Evolutionary conservation across 2,888 invertebrate species (phyloP).

Genomic region (Drosophila siamana): DNA sequence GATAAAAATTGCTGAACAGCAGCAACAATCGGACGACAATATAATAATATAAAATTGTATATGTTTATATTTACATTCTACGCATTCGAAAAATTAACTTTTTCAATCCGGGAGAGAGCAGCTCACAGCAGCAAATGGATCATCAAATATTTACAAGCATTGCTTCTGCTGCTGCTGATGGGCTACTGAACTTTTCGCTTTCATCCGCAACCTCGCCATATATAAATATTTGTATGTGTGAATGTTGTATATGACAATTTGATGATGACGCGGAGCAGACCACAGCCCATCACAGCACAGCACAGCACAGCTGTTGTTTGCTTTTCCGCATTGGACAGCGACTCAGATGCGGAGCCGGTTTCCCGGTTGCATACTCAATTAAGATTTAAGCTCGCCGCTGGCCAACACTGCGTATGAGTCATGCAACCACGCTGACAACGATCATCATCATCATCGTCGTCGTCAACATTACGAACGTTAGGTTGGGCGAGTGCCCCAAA

Average conservation of each 20-base stretch:
- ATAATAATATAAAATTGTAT: constrained; percentile 22
- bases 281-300: not conserved
- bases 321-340: constrained; percentile 60
- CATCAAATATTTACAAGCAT: constrained; percentile 40
- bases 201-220: constrained; percentile 26
- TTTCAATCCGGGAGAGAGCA: constrained; percentile 1
- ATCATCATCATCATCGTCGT: constrained; percentile 3
- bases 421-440: constrained; percentile 11
- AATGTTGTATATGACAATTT: constrained; percentile 39
- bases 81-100: constrained; percentile 54
- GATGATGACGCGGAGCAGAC: constrained; percentile 34
- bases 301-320: constrained; percentile 47
- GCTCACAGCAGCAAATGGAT: constrained; percentile 3
- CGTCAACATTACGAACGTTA: not conserved
- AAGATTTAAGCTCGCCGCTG: constrained; percentile 28
- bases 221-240: not conserved
- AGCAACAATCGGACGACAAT: constrained; percentile 19
- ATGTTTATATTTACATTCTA: constrained; percentile 41
- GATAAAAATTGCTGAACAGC: constrained; percentile 32
- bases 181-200: constrained; percentile 77
- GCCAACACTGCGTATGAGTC: constrained; percentile 36
- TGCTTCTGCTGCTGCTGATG: not conserved
- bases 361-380: constrained; percentile 47
- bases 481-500: constrained; percentile 24
- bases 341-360: constrained; percentile 15